These are phyloP conservation scores for Chaenodraco wilsoni DNA, from an alignment of 2,797 vertebrate genomes.

Conservation along the genomic window DNA sequence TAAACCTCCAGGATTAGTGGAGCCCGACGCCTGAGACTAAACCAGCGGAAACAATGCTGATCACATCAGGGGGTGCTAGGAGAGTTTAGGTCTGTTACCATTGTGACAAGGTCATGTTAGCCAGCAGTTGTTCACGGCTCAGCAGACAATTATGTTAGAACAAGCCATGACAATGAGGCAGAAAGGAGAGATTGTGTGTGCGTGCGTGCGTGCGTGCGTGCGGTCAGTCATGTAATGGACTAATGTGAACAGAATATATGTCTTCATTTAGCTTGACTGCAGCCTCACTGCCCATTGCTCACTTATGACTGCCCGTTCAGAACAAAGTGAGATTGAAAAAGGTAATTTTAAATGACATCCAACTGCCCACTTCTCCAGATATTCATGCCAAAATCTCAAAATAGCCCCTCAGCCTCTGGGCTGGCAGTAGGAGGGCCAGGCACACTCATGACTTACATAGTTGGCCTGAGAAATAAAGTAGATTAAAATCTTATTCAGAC, in stretches of 20 bases:
- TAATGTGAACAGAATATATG: constrained; percentile 36
- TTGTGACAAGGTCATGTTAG: constrained; percentile 30
- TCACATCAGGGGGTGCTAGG: constrained; percentile 3
- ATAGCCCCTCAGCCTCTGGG: constrained; percentile 33
- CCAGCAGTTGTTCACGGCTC: constrained; percentile 44
- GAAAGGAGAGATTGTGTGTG: constrained; percentile 22
- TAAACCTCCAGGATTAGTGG: constrained; percentile 26
- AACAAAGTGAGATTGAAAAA: constrained; percentile 36
- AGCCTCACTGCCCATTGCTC: constrained; percentile 43
- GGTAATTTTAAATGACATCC: constrained; percentile 38
- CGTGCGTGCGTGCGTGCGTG: neutral
- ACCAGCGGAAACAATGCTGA: constrained; percentile 23
- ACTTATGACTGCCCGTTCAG: constrained; percentile 46
- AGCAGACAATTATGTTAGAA: constrained; percentile 54
- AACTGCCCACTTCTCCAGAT: constrained; percentile 37
- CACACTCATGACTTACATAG: constrained; percentile 10
- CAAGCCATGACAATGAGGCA: constrained; percentile 56
- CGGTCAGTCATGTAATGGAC: constrained; percentile 1
- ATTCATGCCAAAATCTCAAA: constrained; percentile 32
- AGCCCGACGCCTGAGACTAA: constrained; percentile 6
- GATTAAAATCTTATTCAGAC: neutral
- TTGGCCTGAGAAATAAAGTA: constrained; percentile 11
- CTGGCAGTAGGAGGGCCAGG: constrained; percentile 28
- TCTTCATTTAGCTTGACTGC: constrained; percentile 29
- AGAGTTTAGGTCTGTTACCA: constrained; percentile 41